These are phyloP conservation scores for Cistogaster globosa DNA, from an alignment of 2,888 invertebrate species.

Conservation along the genomic window DNA sequence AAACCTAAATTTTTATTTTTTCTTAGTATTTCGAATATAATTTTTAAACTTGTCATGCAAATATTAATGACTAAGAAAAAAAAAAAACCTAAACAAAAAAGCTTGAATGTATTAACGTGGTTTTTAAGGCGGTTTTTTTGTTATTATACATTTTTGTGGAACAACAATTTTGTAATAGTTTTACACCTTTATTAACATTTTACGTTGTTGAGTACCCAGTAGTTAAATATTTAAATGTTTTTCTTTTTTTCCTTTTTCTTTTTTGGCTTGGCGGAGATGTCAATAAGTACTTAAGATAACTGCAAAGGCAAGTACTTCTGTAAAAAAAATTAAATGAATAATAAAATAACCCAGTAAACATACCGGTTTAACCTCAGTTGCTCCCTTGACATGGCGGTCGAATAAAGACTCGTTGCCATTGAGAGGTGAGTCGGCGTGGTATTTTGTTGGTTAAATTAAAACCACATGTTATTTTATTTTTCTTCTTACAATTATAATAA, in stretches of 20 bases:
- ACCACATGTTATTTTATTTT: too few relatives aligned
- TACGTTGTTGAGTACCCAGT: neutral
- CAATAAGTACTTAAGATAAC: neutral
- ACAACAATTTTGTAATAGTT: conserved; percentile 52
- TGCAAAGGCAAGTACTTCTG: neutral
- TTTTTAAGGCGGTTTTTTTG: conserved; percentile 12
- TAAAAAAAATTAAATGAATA: too few relatives aligned
- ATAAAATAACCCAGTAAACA: too few relatives aligned
- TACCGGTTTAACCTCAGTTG: too few relatives aligned
- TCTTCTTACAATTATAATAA: too few relatives aligned
- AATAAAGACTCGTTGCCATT: too few relatives aligned
- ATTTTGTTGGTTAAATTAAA: too few relatives aligned
- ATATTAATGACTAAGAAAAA: conserved; percentile 47
- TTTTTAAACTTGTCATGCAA: conserved; percentile 60
- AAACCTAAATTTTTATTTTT: conserved; percentile 24
- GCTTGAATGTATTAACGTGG: conserved; percentile 29
- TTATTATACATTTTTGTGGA: conserved; percentile 4
- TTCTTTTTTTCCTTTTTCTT: neutral
- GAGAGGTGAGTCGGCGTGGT: too few relatives aligned
- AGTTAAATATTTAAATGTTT: conserved; percentile 39
- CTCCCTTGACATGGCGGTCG: too few relatives aligned
- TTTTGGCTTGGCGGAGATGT: neutral
- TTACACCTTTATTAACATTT: conserved; percentile 56
- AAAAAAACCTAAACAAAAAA: conserved; percentile 17
- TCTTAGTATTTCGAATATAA: neutral